Conservation (phyloP, 2,797 vertebrate genomes). For the Melanogrammus aeglefinus region DNA sequence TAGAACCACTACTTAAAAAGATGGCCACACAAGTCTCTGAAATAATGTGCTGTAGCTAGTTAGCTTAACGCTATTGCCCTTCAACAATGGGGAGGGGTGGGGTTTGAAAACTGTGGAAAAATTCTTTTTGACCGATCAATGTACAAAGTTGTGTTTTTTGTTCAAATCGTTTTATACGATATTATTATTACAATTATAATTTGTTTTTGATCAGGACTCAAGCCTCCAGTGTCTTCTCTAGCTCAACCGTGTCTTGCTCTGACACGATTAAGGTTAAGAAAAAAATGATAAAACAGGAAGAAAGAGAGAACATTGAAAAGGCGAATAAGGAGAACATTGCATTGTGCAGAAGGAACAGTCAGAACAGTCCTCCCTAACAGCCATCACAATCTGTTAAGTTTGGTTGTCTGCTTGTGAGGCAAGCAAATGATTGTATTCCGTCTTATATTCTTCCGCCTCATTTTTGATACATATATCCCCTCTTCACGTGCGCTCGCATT, state of each 20-base stretch:
- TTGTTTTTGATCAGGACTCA: slow-evolving; percentile 64
- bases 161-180: slow-evolving; percentile 45
- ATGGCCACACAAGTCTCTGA: background rate
- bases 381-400: too few species aligned
- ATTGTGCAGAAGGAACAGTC: too few species aligned
- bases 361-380: too few species aligned
- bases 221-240: slow-evolving; percentile 74
- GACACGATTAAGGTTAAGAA: slow-evolving; percentile 39
- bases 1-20: slow-evolving; percentile 44
- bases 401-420: too few species aligned
- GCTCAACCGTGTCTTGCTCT: slow-evolving; percentile 43
- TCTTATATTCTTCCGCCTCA: too few species aligned
- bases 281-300: slow-evolving; percentile 29
- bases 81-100: slow-evolving; percentile 17
- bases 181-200: slow-evolving; percentile 28
- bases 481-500: too few species aligned
- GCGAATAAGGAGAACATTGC: too few species aligned
- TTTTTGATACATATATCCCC: too few species aligned
- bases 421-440: too few species aligned
- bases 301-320: background rate
- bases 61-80: slow-evolving; percentile 53
- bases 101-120: slow-evolving; percentile 51
- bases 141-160: slow-evolving; percentile 66
- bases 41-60: slow-evolving; percentile 46
- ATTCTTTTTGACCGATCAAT: slow-evolving; percentile 70